Conservation (phyloP, 2,113 vertebrate genomes). For the Synodontis membranacea region DNA sequence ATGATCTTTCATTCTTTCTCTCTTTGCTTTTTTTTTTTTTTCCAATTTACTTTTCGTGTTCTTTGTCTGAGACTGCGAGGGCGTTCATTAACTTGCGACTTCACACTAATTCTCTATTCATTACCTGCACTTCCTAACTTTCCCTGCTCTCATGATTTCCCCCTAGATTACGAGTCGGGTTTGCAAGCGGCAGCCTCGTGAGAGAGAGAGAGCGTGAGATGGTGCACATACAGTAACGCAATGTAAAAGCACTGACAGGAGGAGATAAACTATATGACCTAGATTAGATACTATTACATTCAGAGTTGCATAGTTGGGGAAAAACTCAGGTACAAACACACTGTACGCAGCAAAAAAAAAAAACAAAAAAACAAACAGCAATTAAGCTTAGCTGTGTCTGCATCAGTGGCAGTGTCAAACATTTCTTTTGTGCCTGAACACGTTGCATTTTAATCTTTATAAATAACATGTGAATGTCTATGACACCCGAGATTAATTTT, state of each 20-base stretch:
- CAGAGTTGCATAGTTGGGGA: constrained; percentile 53
- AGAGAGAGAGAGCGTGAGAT: constrained; percentile 43
- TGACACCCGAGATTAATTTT: background rate
- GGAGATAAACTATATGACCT: constrained; percentile 55
- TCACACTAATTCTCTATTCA: constrained; percentile 57
- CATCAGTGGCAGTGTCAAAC: constrained; percentile 41
- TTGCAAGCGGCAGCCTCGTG: constrained; percentile 49
- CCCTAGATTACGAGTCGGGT: constrained; percentile 54
- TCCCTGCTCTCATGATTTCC: constrained; percentile 52
- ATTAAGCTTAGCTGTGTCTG: constrained; percentile 58
- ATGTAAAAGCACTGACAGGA: constrained; percentile 52
- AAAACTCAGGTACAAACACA: constrained; percentile 30
- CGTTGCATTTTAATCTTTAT: background rate
- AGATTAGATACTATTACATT: constrained; percentile 60
- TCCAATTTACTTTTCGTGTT: constrained; percentile 45
- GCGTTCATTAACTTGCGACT: constrained; percentile 54
- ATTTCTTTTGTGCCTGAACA: background rate
- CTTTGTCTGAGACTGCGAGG: constrained; percentile 41
- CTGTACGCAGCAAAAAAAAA: constrained; percentile 14
- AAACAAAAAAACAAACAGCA: constrained; percentile 37
- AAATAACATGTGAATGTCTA: background rate
- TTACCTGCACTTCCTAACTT: constrained; percentile 54
- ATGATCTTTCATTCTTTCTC: constrained; percentile 44
- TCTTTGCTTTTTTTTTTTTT: constrained; percentile 32
- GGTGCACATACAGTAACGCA: constrained; percentile 48